Percentiles rank a stretch among this genome's conserved stretches.
Evolutionary conservation across 2,888 invertebrate species (phyloP).

Genomic region (Sturmia bella): DNA sequence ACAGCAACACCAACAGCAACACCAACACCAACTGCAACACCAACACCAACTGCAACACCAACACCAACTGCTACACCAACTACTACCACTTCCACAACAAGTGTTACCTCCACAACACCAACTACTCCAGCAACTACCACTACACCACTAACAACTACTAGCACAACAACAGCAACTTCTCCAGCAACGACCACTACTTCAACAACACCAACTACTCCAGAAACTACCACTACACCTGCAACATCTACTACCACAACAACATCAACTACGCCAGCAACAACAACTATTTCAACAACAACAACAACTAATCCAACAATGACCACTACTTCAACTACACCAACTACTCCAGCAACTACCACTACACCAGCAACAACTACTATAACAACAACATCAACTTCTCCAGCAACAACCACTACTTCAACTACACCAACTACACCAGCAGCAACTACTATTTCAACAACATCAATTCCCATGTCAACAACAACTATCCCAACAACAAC

Average conservation of each 20-base stretch:
- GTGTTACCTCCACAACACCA: neutral
- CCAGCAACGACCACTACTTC: neutral
- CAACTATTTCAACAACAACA: slow-evolving; percentile 10
- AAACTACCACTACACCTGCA: neutral
- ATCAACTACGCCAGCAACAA: neutral
- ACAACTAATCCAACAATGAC: neutral
- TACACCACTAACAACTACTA: neutral
- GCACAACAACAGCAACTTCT: neutral
- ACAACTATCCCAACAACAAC: neutral
- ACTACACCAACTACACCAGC: neutral
- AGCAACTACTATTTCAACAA: neutral
- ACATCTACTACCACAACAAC: neutral
- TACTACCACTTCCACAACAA: neutral
- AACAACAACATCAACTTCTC: slow-evolving; percentile 1
- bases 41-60: neutral
- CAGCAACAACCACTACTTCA: neutral
- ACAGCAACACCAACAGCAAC: slow-evolving; percentile 11
- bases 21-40: neutral
- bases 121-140: no score
- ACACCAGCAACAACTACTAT: neutral
- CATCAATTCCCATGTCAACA: neutral
- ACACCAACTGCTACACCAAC: neutral
- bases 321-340: neutral
- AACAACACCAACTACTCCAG: neutral
- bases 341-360: neutral